phyloP scores from a whole-genome alignment of 1,140 invertebrate species.

The Drosophila pseudoananassae region DNA sequence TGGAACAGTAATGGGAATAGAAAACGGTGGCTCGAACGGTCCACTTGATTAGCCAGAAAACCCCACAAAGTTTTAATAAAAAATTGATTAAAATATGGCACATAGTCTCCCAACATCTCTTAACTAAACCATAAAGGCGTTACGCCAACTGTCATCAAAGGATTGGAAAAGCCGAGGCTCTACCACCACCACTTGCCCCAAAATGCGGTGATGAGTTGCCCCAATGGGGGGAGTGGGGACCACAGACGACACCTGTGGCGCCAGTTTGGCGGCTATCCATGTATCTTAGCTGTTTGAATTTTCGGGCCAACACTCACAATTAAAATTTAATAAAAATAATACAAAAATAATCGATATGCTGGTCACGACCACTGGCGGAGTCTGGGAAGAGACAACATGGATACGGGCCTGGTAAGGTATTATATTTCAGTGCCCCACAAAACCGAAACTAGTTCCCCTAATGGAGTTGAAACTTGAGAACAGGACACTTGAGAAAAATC shows the following conservation, averaged over 20 bases:
- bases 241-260: conserved; percentile 47
- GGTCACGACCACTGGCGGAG: conserved; percentile 39
- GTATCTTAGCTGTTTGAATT: conserved; percentile 14
- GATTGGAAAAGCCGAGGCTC: conserved; percentile 16
- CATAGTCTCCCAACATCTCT: too few species aligned
- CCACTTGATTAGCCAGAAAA: conserved; percentile 46
- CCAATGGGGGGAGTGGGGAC: too few species aligned
- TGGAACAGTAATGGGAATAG: conserved; percentile 26
- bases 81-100: too few species aligned
- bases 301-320: conserved; percentile 54
- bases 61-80: background rate
- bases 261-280: conserved; percentile 65
- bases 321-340: conserved; percentile 66
- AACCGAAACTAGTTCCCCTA: conserved; percentile 57
- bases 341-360: conserved; percentile 49
- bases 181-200: conserved; percentile 36
- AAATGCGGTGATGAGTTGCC: conserved; percentile 58
- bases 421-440: conserved; percentile 61
- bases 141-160: conserved; percentile 42
- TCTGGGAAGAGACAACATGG: conserved; percentile 60
- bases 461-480: conserved; percentile 31
- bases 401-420: conserved; percentile 54
- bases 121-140: conserved; percentile 41
- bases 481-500: conserved; percentile 5
- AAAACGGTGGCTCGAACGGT: conserved; percentile 26